These are phyloP conservation scores for Bufo bufo DNA, from an alignment of 2,113 vertebrate genomes.

Conservation along the genomic window DNA sequence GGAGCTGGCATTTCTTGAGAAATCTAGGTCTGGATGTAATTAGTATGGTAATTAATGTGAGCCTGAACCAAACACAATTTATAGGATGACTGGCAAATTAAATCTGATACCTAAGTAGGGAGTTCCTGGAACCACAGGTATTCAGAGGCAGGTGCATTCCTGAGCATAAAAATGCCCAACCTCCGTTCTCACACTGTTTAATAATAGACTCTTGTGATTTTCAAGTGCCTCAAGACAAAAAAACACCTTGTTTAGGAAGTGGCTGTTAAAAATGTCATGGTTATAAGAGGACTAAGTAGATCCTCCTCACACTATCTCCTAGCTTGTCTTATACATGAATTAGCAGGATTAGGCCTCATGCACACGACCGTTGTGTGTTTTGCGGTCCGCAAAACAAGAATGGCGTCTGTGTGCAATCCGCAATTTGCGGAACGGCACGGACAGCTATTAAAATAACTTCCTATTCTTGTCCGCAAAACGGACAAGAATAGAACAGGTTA, in stretches of 20 bases:
- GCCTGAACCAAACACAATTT: background rate
- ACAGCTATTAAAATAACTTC: no score
- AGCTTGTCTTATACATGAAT: no score
- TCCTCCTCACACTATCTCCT: background rate
- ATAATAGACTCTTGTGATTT: background rate
- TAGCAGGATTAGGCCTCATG: no score
- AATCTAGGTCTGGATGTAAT: background rate
- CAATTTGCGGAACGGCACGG: no score
- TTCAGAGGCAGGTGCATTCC: slow-evolving; percentile 35
- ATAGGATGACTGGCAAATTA: background rate
- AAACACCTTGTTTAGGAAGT: background rate
- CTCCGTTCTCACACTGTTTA: slow-evolving; percentile 3
- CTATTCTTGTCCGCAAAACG: no score
- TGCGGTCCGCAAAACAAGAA: no score
- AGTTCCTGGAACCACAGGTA: slow-evolving; percentile 13
- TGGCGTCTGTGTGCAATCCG: no score
- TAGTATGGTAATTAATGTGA: background rate
- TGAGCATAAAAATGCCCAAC: background rate
- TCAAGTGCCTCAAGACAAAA: background rate
- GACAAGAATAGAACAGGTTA: no score
- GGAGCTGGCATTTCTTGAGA: background rate
- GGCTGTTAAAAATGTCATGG: background rate
- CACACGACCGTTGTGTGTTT: no score
- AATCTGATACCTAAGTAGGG: background rate
- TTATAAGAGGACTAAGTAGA: background rate